phyloP scores from a whole-genome alignment of 1,140 invertebrate species.

The Tetragonula clypearis region DNA sequence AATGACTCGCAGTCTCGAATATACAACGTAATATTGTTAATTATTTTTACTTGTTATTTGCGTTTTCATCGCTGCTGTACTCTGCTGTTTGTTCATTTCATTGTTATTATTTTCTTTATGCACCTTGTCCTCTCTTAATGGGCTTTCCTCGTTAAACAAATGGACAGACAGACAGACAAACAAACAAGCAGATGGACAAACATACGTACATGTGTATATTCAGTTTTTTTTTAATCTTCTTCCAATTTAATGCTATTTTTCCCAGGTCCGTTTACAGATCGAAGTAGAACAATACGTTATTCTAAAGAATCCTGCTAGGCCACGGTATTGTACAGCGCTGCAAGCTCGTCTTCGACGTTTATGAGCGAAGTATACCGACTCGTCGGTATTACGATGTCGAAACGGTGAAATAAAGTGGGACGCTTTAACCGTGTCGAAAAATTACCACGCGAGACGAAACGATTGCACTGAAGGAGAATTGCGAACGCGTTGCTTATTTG shows the following conservation, averaged over 20 bases:
- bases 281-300: conserved; percentile 6
- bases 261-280: neutral
- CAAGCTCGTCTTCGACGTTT: neutral
- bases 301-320: neutral
- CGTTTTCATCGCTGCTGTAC: too few species aligned
- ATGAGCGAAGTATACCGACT: neutral
- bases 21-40: too few species aligned
- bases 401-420: conserved; percentile 35
- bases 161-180: too few species aligned
- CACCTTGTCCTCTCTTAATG: too few species aligned
- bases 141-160: too few species aligned
- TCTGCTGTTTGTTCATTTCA: too few species aligned
- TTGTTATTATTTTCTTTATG: too few species aligned
- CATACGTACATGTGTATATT: too few species aligned
- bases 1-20: too few species aligned
- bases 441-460: conserved; percentile 29
- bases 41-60: too few species aligned
- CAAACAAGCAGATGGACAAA: too few species aligned
- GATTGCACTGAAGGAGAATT: conserved; percentile 29
- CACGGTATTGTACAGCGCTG: neutral
- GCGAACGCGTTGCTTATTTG: conserved; percentile 31
- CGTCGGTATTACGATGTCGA: conserved; percentile 26
- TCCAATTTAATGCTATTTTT: conserved; percentile 9
- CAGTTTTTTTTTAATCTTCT: neutral
- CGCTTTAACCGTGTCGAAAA: conserved; percentile 35